phyloP scores from a whole-genome alignment of 2,888 invertebrate genomes.

The Trilocha varians region DNA sequence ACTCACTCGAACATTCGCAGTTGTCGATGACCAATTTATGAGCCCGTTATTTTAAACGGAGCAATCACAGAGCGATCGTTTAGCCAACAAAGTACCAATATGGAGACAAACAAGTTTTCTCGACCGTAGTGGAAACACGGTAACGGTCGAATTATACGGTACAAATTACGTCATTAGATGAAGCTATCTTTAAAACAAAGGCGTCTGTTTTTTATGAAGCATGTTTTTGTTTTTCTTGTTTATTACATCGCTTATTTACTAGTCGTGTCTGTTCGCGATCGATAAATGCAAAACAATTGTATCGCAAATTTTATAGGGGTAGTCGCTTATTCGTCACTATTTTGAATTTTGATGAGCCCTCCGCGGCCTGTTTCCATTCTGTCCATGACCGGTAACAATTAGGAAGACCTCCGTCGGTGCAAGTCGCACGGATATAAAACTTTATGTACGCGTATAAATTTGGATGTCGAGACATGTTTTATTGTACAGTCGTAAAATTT shows the following conservation, averaged over 20 bases:
- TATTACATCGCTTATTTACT: not conserved
- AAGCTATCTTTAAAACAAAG: slow-evolving; percentile 19
- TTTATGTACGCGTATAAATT: slow-evolving; percentile 73
- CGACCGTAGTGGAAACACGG: slow-evolving; percentile 8
- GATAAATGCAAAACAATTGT: slow-evolving; percentile 21
- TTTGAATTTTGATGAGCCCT: slow-evolving; percentile 37
- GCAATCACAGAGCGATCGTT: not conserved
- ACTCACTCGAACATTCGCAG: slow-evolving; percentile 35
- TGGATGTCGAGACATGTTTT: slow-evolving; percentile 72
- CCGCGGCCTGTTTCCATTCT: slow-evolving; percentile 28
- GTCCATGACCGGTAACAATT: slow-evolving; percentile 70
- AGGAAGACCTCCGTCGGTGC: slow-evolving; percentile 59
- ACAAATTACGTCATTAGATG: slow-evolving; percentile 58
- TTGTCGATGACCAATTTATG: slow-evolving; percentile 33
- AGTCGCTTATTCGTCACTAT: slow-evolving; percentile 31
- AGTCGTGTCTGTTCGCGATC: slow-evolving; percentile 14
- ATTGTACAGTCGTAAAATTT: slow-evolving; percentile 69
- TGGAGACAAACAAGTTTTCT: not conserved
- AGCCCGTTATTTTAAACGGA: slow-evolving; percentile 20
- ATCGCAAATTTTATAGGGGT: slow-evolving; percentile 24
- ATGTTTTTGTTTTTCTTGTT: not conserved
- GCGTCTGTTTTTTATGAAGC: slow-evolving; percentile 7
- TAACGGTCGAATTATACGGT: slow-evolving; percentile 54
- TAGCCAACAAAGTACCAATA: not conserved
- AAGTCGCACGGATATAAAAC: slow-evolving; percentile 69